phyloP scores from a whole-genome alignment of 2,797 vertebrate genomes.

The Oreonectes daqikongensis region DNA sequence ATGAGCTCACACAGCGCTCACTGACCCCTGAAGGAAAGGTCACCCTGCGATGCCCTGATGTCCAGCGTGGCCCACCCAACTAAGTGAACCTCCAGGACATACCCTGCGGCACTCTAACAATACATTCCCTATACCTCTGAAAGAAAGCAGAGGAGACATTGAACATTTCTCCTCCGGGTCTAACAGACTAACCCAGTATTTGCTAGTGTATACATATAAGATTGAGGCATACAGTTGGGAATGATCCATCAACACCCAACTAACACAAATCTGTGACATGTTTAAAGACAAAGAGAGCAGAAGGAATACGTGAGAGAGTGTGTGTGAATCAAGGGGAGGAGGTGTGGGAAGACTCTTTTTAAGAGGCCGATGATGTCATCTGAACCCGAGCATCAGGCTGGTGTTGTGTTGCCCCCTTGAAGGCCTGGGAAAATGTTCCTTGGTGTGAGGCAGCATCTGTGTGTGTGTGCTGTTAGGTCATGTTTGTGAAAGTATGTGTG shows the following conservation, averaged over 20 bases:
- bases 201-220: background rate
- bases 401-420: constrained; percentile 67
- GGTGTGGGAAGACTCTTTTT: constrained; percentile 53
- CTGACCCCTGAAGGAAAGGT: constrained; percentile 59
- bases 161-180: background rate
- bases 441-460: constrained; percentile 19
- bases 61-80: constrained; percentile 58
- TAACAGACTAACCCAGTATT: background rate
- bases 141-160: background rate
- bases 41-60: constrained; percentile 67
- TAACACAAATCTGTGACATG: background rate
- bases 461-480: constrained; percentile 35
- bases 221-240: background rate
- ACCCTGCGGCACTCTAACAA: background rate
- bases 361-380: constrained; percentile 76
- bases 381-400: constrained; percentile 65
- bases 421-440: constrained; percentile 73
- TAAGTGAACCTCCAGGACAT: constrained; percentile 9
- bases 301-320: constrained; percentile 52
- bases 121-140: constrained; percentile 28
- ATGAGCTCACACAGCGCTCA: constrained; percentile 45
- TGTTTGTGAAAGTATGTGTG: constrained; percentile 27
- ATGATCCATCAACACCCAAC: constrained; percentile 11
- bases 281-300: constrained; percentile 4
- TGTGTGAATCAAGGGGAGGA: constrained; percentile 46